phyloP scores from a whole-genome alignment of 92 coral and sea anemone species.

The Metridium senile region DNA sequence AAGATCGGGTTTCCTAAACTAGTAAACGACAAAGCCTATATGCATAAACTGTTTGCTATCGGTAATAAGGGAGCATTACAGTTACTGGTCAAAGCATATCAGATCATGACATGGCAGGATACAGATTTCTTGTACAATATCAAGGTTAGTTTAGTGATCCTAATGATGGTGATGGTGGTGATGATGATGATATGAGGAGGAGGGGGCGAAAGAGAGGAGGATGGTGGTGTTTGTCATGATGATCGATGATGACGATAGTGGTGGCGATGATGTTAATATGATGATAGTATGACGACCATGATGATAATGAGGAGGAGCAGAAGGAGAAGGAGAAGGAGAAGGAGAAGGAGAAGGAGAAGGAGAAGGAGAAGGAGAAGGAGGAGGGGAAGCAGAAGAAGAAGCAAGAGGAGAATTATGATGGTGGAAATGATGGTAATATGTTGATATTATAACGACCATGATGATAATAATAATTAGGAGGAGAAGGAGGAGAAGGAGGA shows the following conservation, averaged over 20 bases:
- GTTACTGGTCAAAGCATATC: constrained; percentile 72
- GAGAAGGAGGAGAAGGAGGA: too few species aligned
- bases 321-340: too few species aligned
- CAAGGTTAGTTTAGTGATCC: constrained; percentile 49
- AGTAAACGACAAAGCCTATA: constrained; percentile 70
- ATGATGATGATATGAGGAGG: background rate
- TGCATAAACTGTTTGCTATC: constrained; percentile 91
- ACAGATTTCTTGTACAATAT: constrained; percentile 80
- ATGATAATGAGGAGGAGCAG: too few species aligned
- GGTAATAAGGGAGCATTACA: constrained; percentile 81
- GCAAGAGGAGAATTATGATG: too few species aligned
- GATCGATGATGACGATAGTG: too few species aligned
- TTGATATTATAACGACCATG: background rate
- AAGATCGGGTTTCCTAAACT: constrained; percentile 92
- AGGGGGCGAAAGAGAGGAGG: too few species aligned
- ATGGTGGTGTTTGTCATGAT: too few species aligned
- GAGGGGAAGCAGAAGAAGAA: too few species aligned
- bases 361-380: constrained; percentile 61
- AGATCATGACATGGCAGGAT: constrained; percentile 74
- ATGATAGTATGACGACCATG: background rate
- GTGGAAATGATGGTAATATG: background rate
- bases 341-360: constrained; percentile 38
- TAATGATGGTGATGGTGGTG: background rate
- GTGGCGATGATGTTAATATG: too few species aligned
- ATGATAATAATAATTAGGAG: background rate